Evolutionary conservation across 2,113 vertebrate genomes (phyloP), one percentile per base, ranked within the genome.

Genomic region (Ondatra zibethicus): DNA sequence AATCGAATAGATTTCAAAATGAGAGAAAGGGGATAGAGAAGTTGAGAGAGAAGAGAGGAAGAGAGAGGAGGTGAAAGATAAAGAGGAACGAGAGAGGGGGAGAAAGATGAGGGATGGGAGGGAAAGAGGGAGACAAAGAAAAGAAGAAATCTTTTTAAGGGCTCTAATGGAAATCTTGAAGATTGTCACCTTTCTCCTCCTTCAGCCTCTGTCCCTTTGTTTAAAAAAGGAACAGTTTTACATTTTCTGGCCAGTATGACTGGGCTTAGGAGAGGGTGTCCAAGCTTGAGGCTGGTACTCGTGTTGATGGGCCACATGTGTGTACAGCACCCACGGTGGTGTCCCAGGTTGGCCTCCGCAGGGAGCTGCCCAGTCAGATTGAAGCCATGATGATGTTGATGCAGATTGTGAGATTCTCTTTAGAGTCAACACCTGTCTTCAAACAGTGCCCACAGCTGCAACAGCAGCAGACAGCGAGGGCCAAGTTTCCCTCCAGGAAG

Each of bases 1-100:
- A 84, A 12, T 4, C 17, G 92, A 96, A 96, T 80, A 95, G 97
- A 89, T 96, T 89, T 14, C 66, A 81, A 82, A 96, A 93, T 85
- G 76, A 92, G 90, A 95, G 39, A 75, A 55, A 81, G n/a, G 17
- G 42, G 16, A 50, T 33, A 14, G 33, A 31, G 36, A 86, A 39
- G 45, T 36, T 16, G 12, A 72, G 91, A 77, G 61, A 55, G n/a
- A 58, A 72, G 21, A 70, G 65, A 82, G 45, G n/a, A 45, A 61
- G 27, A 19, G 45, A 52, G 63, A 45, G 21, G 36, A 19, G 61
- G 58, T 12, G 13, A 21, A 42, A 27, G 50, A 68, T 27, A n/a
- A 36, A 85, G 27, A 47, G 16, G n/a, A 63, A 65, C 5, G 14
- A 68, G 36, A 66, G 52, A n/a, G 78, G 27, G n/a, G 9, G 47